These are phyloP conservation scores for Branchipolynoe longqiensis DNA, from an alignment of 2,888 invertebrate genomes.

Conservation along the genomic window DNA sequence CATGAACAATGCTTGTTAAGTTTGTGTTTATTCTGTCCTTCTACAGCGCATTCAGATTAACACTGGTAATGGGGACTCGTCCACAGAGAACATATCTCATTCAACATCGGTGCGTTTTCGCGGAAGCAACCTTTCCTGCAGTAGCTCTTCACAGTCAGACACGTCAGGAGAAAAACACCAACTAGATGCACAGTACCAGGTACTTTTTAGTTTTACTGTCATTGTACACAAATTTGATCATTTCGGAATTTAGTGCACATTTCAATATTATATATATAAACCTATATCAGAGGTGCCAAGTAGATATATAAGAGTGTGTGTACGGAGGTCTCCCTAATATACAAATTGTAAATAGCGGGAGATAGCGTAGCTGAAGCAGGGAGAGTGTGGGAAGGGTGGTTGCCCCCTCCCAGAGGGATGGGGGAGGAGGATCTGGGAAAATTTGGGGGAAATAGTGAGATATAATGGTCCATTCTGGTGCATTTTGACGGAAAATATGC, in stretches of 20 bases:
- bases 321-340: background rate
- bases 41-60: background rate
- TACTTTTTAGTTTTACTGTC: background rate
- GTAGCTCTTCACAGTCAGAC: background rate
- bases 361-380: too few species aligned
- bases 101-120: background rate
- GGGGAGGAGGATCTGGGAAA: too few species aligned
- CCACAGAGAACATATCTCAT: background rate
- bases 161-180: background rate
- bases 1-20: too few species aligned
- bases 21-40: too few species aligned
- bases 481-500: too few species aligned
- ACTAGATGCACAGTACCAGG: constrained; percentile 8
- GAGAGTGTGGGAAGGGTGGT: background rate
- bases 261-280: background rate
- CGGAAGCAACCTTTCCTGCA: background rate
- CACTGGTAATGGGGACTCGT: background rate
- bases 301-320: background rate
- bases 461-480: too few species aligned
- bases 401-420: too few species aligned
- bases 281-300: background rate
- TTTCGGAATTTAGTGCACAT: background rate
- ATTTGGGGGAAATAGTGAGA: too few species aligned
- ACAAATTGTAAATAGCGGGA: too few species aligned
- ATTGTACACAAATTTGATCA: background rate